Evolutionary conservation across 1,140 invertebrate genomes (phyloP), one percentile per base, ranked within the genome.

Genomic region (Lepidurus couesii): DNA sequence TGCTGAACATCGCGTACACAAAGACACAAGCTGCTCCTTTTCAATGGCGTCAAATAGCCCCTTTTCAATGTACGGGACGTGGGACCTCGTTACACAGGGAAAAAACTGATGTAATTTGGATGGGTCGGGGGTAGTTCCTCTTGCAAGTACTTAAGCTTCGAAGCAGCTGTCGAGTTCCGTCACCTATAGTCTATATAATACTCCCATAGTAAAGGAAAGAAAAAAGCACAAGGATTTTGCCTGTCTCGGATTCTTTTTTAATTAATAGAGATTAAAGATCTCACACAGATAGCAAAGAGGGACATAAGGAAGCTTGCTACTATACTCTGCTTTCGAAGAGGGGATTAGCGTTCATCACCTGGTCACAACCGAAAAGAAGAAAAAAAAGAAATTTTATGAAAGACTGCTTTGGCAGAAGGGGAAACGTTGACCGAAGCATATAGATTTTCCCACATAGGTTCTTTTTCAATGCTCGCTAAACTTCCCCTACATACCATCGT

Each of bases 191-290:
- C 21, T 65, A 13, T 65, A n/a, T n/a, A n/a, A n/a, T n/a, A 21
- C 53, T 34, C 34, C 34, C 34, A 4, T 34, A 34, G 34, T 34
- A 34, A 34, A 34, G 3, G 2, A 34, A 34, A 4, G 3, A 34
- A 34, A 34, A 34, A 34, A 34, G 34, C 34, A 34, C 34, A 34
- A 34, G 34, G 34, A 34, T 34, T 34, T 34, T 4, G 34, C 34
- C 34, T 34, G 34, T 34, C 34, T 34, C 21, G 21, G 16, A 16
- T 16, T n/a, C 21, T 65, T 65, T 65, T 65, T 65, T 65, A 65
- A 65, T 65, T 65, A 65, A 65, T 65, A 65, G 53, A 65, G 53
- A 65, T 65, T n/a, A 65, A 65, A 65, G 53, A 65, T 65, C 53
- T n/a, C 53, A 65, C 16, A 16, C 21, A 65, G 53, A 65, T 65